Base-by-base conservation (phyloP, 2,113 vertebrate genomes). In the Vimba vimba region DNA sequence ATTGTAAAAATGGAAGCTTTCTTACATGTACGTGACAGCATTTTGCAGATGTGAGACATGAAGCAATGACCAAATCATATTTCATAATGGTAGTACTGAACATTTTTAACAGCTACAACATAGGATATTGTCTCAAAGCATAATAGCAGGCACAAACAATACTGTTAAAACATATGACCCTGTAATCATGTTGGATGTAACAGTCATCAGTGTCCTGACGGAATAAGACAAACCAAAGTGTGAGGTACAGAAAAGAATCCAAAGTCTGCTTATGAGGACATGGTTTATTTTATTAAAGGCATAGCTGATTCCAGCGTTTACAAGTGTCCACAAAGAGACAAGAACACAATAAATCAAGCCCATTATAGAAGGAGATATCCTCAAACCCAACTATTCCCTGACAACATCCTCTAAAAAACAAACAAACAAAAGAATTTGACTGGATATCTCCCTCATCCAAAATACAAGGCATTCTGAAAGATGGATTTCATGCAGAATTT, bases 281-380 rank as follows among this genome's bases (percentile, higher is more conserved):
- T 94, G 91, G 94, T 96, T 94, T 94, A 96, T 95, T 86, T 94
- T 94, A 93, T 98, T 96, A 97, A 97, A 96, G 96, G 96, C 95
- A 96, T 96, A 96, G 95, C 95, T 95, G 96, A 96, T 95, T 96
- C 95, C 95, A 96, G 94, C 95, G 93, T 86, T 91, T 92, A 95
- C 96, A 76, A 93, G 95, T 92, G 94, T 95, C 95, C 96, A 97
- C 95, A 95, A 94, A 96, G 91, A 96, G 92, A 92, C 91, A 92
- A 95, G 95, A 94, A 96, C 93, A 96, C 94, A 95, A 95, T 92
- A 89, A 96, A 94, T 96, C 94, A 94, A 95, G 95, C 93, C 93
- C 92, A 92, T 91, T 94, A 93, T 90, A 91, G 91, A 88, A 91
- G 88, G 89, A 91, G 92, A 90, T 89, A 82, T 91, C 87, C 87